Base-by-base conservation (phyloP, 2,888 invertebrate genomes). In the Drosophila hamatofila region DNA sequence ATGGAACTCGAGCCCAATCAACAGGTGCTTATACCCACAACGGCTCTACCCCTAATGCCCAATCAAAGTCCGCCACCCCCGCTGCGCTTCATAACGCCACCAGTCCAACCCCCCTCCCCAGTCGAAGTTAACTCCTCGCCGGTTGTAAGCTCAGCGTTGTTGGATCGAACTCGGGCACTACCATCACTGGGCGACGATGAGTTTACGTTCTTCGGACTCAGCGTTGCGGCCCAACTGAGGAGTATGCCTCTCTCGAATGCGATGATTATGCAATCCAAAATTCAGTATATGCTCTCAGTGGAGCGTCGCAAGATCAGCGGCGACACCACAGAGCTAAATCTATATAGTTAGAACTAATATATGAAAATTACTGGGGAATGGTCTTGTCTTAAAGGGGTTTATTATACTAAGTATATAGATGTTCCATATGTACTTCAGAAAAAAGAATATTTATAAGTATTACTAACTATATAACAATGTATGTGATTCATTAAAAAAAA, bases 221-320 rank as follows among this genome's bases (percentile, higher is more conserved):
- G 85, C 39, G 80, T 85, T 12, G 80, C 72, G 4, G 88, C 88
- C 2, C 89, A 85, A 37, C 63, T 89, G 3, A 77, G 85, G 6
- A 71, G 54, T 41, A 84, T 85, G 88, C 89, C 85, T 0, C 56
- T 85, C 6, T 61, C 71, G 27, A 78, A 68, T 67, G 88, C 85
- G 0, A 74, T 90, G 86, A 51, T 72, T 7, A 86, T 84, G 80
- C 89, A 90, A 18, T 79, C 83, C 0, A 88, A 72, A n/a, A 88
- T 84, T 14, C 83, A 84, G 48, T 67, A 69, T 21, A 71, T 88
- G 67, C 61, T 84, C 2, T 80, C 83, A 1, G 70, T 65, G 42
- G 83, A 84, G 41, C 86, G 83, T n/a, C 87, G 83, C 14, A 68
- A 27, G 39, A 73, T 88, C 11, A 42, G 27, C 6, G 90, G 83